These are phyloP conservation scores for Hycleus phaleratus DNA, from an alignment of 1,140 invertebrate genomes.

Conservation along the genomic window DNA sequence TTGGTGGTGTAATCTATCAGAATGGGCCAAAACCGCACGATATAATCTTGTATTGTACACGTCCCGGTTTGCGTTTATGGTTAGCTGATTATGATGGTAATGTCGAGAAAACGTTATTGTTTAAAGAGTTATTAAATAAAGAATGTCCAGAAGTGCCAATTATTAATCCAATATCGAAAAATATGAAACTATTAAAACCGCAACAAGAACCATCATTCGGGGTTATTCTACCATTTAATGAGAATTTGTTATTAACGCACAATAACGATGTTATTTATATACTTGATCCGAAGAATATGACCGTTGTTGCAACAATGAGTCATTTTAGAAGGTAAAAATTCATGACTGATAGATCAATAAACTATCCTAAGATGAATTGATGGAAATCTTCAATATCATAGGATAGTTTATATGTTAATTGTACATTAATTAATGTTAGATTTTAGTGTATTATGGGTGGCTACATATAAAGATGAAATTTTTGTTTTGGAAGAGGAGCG, in stretches of 20 bases:
- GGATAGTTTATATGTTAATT: no score
- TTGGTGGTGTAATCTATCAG: conserved; percentile 57
- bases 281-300: conserved; percentile 57
- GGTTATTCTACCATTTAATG: conserved; percentile 56
- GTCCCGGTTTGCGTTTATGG: conserved; percentile 76
- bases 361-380: no score
- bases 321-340: conserved; percentile 39
- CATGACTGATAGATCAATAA: no score
- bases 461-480: conserved; percentile 67
- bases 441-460: conserved; percentile 50
- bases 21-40: conserved; percentile 47
- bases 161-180: conserved; percentile 55
- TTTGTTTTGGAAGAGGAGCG: conserved; percentile 66
- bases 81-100: conserved; percentile 63
- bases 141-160: conserved; percentile 57
- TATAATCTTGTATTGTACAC: conserved; percentile 59
- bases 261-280: conserved; percentile 63
- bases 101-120: conserved; percentile 78
- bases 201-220: conserved; percentile 58
- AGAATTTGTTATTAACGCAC: conserved; percentile 66
- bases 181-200: conserved; percentile 41
- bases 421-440: conserved; percentile 12
- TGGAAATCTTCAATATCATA: no score
- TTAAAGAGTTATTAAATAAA: conserved; percentile 48
- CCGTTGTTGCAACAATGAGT: conserved; percentile 45